Evolutionary conservation across 2,113 vertebrate genomes (phyloP), one percentile per base, ranked within the genome.

Genomic region (Blennius ocellaris): DNA sequence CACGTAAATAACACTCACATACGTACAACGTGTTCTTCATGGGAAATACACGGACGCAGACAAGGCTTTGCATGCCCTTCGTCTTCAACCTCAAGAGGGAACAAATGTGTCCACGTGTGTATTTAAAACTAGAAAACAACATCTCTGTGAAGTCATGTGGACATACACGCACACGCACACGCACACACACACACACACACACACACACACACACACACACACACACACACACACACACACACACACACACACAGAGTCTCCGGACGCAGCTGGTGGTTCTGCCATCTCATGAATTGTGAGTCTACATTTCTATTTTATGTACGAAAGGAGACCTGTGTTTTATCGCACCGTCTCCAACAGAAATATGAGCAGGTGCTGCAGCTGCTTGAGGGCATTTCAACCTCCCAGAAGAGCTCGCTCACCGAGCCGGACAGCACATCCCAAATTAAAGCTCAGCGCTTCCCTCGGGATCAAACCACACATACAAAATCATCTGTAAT

Each of bases 341-440:
- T 89, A 86, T 89, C 55, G 52, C 71, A 59, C 73, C 57, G 77
- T 81, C 87, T 81, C 55, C 8, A 57, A 62, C 52, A 85, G 87
- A 85, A 91, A 92, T 74, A 77, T 73, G 73, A 87, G 65, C 89
- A 86, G 81, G 77, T 86, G 73, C 73, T 67, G 86, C 83, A 86
- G 85, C 66, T 85, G 83, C 78, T 57, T 60, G 64, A 83, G 51
- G 30, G 36, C 81, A 83, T 59, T 64, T 86, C 56, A 61, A 81
- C 77, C 69, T 84, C 83, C 71, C 69, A 80, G 71, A 74, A 60
- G 83, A 82, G 54, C 50, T 61, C 45, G 11, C 43, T 47, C 39
- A 69, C 69, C 14, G 69, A 12, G 44, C 47, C 11, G 53, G 58
- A 64, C 52, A 49, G 51, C 21, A 76, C 53, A 75, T 69, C 61